Evolutionary conservation across 2,113 vertebrate genomes (phyloP).

Genomic region (Osmerus mordax): DNA sequence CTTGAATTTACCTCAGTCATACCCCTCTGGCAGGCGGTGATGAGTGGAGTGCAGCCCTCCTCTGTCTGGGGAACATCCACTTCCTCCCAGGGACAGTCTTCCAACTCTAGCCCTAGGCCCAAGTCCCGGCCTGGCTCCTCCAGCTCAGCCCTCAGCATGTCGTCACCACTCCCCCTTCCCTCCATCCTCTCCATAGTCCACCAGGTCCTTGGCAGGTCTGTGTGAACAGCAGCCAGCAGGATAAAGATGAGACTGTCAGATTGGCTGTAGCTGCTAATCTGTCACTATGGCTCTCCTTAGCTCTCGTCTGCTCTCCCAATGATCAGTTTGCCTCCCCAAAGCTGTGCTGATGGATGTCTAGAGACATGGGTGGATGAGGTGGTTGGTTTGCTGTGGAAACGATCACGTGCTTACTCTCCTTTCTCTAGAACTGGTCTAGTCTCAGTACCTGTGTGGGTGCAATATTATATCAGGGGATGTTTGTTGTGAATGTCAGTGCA

Average conservation of each 20-base stretch:
- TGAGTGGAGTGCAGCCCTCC: slow-evolving; percentile 43
- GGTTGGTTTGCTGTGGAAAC: slow-evolving; percentile 1
- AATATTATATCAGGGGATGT: not conserved
- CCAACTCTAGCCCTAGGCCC: slow-evolving; percentile 16
- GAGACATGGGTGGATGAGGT: not conserved
- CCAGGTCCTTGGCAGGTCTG: slow-evolving; percentile 4
- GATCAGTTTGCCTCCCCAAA: not conserved
- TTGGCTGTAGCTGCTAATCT: slow-evolving; percentile 5
- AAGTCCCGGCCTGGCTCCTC: slow-evolving; percentile 27
- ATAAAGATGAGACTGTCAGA: not conserved
- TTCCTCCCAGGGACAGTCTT: slow-evolving; percentile 27
- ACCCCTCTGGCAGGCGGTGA: slow-evolving; percentile 48
- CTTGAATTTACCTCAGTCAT: slow-evolving; percentile 40
- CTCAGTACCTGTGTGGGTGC: not conserved
- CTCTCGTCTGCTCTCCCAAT: not conserved
- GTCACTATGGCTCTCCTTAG: not conserved
- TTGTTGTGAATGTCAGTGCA: not conserved
- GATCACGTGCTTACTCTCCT: not conserved
- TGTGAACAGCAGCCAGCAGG: not conserved
- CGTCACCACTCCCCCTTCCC: slow-evolving; percentile 11
- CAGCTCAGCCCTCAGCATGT: slow-evolving; percentile 31
- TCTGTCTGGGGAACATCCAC: slow-evolving; percentile 28
- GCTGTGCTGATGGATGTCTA: not conserved
- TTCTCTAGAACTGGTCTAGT: not conserved
- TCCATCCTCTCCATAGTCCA: slow-evolving; percentile 39